Base-by-base conservation (phyloP, 1,140 invertebrate species). In the Scaptomyza pallida region DNA sequence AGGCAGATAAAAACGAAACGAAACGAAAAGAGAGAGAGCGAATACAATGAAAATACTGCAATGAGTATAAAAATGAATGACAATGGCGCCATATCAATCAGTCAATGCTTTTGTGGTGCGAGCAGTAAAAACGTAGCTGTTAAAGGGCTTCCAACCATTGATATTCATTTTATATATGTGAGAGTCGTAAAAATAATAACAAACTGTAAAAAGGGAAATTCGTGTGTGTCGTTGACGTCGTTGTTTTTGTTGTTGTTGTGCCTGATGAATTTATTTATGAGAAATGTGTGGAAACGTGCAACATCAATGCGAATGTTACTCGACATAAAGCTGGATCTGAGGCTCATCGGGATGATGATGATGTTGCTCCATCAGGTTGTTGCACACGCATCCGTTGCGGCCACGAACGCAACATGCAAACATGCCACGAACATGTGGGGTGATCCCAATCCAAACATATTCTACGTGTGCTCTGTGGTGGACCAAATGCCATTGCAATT, bases 361-460 rank as follows among this genome's bases (percentile, higher is more conserved):
- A 6, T 62, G 40, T 16, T 23, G 48, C 13, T 35, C 59, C 61
- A 21, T 30, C 30, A 30, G 57, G 40, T 55, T 9, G 50, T 2
- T 62, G 61, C 48, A 15, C 45, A 48, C 41, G 72, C 54, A 55
- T 54, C 52, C 51, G 57, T 51, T 60, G 65, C 60, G 51, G 61
- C 83, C 79, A 72, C 74, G 51, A 85, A 80, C 60, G 62, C 77
- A 70, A 78, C 65, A 74, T 85, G 80, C 81, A 77, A 85, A 86
- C 86, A 89, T 60, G 67, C 70, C 77, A 79, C 72, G 54, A 64
- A 81, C 75, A 89, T 90, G 81, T 90, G 89, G 89, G 89, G 89
- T 67, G 89, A 90, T 80, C 85, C 89, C 43, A 78, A 90, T 75
- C 89, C 89, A 56, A 90, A 89, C 71, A 80, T 90, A 86, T 90